Evolutionary conservation across 2,888 invertebrate genomes (phyloP).

Genomic region (Abrostola triplasia): DNA sequence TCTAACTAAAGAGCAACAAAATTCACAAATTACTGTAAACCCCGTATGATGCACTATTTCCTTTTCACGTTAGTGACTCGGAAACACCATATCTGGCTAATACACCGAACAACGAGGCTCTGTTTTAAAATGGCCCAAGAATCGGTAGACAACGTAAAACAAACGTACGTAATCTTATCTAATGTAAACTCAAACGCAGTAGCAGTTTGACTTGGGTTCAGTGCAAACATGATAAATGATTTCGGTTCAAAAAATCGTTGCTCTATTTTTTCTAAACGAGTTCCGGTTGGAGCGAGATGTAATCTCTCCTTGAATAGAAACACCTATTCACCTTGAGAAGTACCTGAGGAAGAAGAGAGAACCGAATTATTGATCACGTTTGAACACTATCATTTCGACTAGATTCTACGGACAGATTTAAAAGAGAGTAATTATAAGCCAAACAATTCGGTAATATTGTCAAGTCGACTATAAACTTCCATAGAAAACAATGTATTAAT

Average conservation of each 20-base stretch:
- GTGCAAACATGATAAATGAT: conserved; percentile 87
- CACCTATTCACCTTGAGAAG: conserved; percentile 88
- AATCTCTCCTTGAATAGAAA: conserved; percentile 84
- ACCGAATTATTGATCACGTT: conserved; percentile 77
- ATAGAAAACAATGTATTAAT: conserved; percentile 85
- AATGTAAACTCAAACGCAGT: conserved; percentile 86
- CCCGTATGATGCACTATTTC: conserved; percentile 64
- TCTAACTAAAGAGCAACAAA: conserved; percentile 9
- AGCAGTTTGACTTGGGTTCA: conserved; percentile 87
- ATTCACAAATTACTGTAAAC: conserved; percentile 17
- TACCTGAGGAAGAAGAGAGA: conserved; percentile 87
- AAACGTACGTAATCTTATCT: conserved; percentile 86
- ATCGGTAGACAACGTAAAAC: conserved; percentile 86
- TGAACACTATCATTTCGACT: conserved; percentile 46
- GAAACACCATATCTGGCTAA: conserved; percentile 72
- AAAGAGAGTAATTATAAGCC: too few species aligned
- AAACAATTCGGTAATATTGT: conserved; percentile 51
- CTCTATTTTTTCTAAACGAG: conserved; percentile 83
- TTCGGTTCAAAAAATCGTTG: conserved; percentile 85
- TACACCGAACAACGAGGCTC: conserved; percentile 81
- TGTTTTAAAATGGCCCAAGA: conserved; percentile 83
- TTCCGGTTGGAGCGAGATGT: conserved; percentile 83
- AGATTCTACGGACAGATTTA: conserved; percentile 41
- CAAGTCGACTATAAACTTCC: conserved; percentile 60
- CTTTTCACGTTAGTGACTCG: conserved; percentile 67